Base-by-base conservation (phyloP, 2,888 invertebrate species). In the Aphrophora alni region DNA sequence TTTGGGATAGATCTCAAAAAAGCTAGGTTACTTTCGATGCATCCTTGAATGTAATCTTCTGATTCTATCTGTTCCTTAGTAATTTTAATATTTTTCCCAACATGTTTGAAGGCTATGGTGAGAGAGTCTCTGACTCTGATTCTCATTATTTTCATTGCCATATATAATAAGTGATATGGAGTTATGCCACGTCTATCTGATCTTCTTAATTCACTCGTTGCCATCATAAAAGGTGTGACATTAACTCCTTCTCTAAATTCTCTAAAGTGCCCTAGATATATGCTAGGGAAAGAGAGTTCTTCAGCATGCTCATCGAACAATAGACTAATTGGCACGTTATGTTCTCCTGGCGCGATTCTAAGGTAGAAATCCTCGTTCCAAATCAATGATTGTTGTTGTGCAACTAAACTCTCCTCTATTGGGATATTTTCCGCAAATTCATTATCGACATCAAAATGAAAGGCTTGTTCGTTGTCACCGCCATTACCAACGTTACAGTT, bases 111-210 rank as follows among this genome's bases (percentile, higher is more conserved):
- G 10, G 85, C 84, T 8, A 83, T 80, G 77, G 85, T 84, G 5
- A 81, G 27, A 27, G 85, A 74, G 26, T 77, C 78, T 33, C 26
- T 70, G 25, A 73, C 71, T 69, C 87, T 84, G 8, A 85, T 21
- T 72, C 88, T 84, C 82, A 89, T 74, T 10, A 87, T 87, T 82
- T 89, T 88, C 87, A 87, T 87, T 4, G 88, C 88, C 76, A 87
- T 84, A 84, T 88, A 88, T 75, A 89, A 86, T 80, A 88, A 2
- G 26, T 84, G 79, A n/a, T 83, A 44, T 21, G 80, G 84, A 25
- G 83, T 88, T 77, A 85, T 87, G 81, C 86, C 88, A 77, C 88
- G 87, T 79, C 88, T 84, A 84, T 88, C 88, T 73, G 83, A 25
- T 2, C 88, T 85, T 84, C 87, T 83, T 83, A 88, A 44, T 82